Evolutionary conservation across 2,113 vertebrate genomes (phyloP).

Genomic region (Eira barbara): DNA sequence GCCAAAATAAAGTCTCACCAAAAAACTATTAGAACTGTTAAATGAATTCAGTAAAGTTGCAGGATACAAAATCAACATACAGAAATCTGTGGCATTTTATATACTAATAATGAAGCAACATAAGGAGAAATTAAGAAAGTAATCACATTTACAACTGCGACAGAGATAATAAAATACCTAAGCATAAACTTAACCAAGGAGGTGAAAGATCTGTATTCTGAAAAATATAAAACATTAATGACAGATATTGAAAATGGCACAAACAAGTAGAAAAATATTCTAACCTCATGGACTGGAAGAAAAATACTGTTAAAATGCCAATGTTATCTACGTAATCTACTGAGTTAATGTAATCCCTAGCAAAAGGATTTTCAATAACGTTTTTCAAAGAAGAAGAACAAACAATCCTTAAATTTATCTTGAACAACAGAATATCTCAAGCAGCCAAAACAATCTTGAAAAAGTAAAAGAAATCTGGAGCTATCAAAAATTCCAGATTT

Average conservation of each 20-base stretch:
- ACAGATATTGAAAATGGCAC: not conserved
- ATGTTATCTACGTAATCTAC: not conserved
- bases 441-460: not conserved
- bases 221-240: not conserved
- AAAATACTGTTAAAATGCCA: not conserved
- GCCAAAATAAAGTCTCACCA: not conserved
- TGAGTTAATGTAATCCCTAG: not conserved
- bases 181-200: not conserved
- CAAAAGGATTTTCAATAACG: not conserved
- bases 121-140: not conserved
- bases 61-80: not conserved
- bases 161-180: not conserved
- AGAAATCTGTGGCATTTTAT: not conserved
- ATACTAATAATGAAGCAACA: not conserved
- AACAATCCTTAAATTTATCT: not conserved
- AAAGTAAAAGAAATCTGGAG: not conserved
- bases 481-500: not conserved
- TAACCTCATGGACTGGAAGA: not conserved
- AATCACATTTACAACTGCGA: not conserved
- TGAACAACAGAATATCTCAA: not conserved
- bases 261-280: not conserved
- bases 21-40: not conserved
- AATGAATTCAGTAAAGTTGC: not conserved
- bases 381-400: not conserved
- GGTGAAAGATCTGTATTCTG: not conserved